phyloP scores from a whole-genome alignment of 2,888 invertebrate genomes.

The Ochlodes sylvanus region DNA sequence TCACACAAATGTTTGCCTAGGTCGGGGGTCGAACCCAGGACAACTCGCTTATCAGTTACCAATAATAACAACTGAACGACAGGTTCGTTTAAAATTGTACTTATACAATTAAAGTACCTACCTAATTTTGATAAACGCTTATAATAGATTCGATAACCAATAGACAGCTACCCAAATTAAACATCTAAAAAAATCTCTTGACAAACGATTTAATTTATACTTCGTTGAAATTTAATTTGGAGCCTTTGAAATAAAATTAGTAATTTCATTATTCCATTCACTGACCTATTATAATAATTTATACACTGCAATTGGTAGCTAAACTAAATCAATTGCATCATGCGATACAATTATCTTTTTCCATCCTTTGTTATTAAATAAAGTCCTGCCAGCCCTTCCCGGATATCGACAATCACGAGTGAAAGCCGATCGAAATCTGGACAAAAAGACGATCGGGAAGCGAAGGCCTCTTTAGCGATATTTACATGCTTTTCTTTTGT shows the following conservation, averaged over 20 bases:
- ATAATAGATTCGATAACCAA: slow-evolving; percentile 3
- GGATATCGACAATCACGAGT: slow-evolving; percentile 80
- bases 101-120: neutral
- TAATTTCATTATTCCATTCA: slow-evolving; percentile 13
- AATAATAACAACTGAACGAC: neutral
- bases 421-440: slow-evolving; percentile 60
- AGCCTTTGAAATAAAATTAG: slow-evolving; percentile 11
- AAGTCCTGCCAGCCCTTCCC: slow-evolving; percentile 70
- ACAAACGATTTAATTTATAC: neutral
- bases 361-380: slow-evolving; percentile 66
- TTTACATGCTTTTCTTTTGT: slow-evolving; percentile 49
- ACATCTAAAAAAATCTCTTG: neutral
- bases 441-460: slow-evolving; percentile 58
- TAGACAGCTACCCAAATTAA: slow-evolving; percentile 1
- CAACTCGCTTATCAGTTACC: neutral
- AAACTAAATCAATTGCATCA: slow-evolving; percentile 59
- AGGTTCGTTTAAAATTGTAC: neutral
- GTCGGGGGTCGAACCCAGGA: neutral
- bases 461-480: slow-evolving; percentile 55
- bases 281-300: neutral
- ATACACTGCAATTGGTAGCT: slow-evolving; percentile 29
- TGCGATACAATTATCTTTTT: slow-evolving; percentile 74
- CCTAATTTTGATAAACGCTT: neutral
- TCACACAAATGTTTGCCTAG: too few species aligned
- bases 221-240: slow-evolving; percentile 8